Evolutionary conservation across 2,888 invertebrate species (phyloP).

Genomic region (Marasmarcha lunaedactyla): DNA sequence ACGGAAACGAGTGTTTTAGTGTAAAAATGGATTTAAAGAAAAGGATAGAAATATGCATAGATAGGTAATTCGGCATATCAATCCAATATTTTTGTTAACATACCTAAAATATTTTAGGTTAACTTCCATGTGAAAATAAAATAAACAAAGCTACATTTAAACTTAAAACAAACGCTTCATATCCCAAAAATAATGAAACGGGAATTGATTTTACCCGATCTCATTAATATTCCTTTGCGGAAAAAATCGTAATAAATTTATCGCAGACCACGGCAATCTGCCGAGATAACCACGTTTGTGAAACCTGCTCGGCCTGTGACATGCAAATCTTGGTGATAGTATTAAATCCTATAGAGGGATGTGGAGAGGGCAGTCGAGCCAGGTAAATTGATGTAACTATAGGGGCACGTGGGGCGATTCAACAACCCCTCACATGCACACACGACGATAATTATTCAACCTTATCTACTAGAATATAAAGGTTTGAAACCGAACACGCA

Average conservation of each 20-base stretch:
- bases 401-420: slow-evolving; percentile 29
- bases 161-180: too few relatives aligned
- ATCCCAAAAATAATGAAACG: too few relatives aligned
- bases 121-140: too few relatives aligned
- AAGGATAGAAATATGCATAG: too few relatives aligned
- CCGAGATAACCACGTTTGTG: not conserved
- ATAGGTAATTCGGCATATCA: too few relatives aligned
- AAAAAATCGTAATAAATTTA: not conserved
- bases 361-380: slow-evolving; percentile 18
- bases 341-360: slow-evolving; percentile 58
- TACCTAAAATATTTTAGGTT: too few relatives aligned
- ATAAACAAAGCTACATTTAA: too few relatives aligned
- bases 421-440: slow-evolving; percentile 3
- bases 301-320: slow-evolving; percentile 43
- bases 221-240: not conserved
- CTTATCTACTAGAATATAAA: not conserved
- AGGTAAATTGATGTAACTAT: slow-evolving; percentile 52
- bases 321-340: slow-evolving; percentile 67
- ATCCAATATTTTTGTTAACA: too few relatives aligned
- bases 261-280: not conserved
- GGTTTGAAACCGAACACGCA: too few relatives aligned
- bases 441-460: not conserved
- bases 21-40: too few relatives aligned
- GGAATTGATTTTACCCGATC: too few relatives aligned
- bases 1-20: too few relatives aligned